Evolutionary conservation across 1,140 invertebrate species (phyloP).

Genomic region (Drosophila littoralis): DNA sequence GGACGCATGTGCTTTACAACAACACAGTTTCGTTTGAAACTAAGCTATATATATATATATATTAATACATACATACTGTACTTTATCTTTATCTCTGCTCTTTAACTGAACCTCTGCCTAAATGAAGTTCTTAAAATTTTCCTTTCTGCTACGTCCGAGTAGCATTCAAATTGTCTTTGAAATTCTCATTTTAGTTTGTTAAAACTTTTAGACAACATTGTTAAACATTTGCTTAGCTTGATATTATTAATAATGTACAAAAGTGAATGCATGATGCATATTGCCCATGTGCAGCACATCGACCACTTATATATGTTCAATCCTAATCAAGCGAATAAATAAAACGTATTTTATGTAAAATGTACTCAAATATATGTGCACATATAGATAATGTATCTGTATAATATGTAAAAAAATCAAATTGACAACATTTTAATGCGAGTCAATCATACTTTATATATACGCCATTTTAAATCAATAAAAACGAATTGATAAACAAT

Average conservation of each 20-base stretch:
- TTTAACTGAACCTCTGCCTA: not conserved
- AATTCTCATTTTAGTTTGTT: conserved; percentile 69
- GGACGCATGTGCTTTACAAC: conserved; percentile 42
- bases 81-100: not conserved
- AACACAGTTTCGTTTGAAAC: conserved; percentile 21
- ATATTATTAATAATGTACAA: conserved; percentile 46
- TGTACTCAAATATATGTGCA: conserved; percentile 31
- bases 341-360: conserved; percentile 26
- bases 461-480: conserved; percentile 48
- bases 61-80: not conserved
- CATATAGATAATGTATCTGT: conserved; percentile 30
- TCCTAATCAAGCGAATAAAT: conserved; percentile 29
- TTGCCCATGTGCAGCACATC: not conserved
- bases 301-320: conserved; percentile 7
- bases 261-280: not conserved
- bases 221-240: conserved; percentile 74
- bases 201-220: conserved; percentile 65
- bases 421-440: conserved; percentile 5
- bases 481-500: conserved; percentile 30
- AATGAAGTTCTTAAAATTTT: conserved; percentile 2
- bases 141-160: not conserved
- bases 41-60: conserved; percentile 22
- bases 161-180: conserved; percentile 2
- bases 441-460: conserved; percentile 29
- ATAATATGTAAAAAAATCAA: conserved; percentile 10